Conservation (phyloP, 2,888 invertebrate species). For the Odontomyia ornata region DNA sequence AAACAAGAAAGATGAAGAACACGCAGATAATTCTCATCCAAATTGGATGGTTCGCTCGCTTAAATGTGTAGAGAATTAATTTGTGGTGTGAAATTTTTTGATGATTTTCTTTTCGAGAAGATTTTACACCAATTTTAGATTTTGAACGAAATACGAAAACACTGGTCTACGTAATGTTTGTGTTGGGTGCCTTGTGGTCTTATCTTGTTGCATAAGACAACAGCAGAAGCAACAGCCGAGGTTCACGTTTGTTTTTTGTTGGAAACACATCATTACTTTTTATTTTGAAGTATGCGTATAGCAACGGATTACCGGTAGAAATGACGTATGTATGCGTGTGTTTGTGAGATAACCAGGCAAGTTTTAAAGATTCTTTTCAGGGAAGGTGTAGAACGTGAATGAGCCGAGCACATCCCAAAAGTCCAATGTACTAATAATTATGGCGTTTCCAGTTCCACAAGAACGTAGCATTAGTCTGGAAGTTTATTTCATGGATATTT, state of each 20-base stretch:
- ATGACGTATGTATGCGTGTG: conserved; percentile 11
- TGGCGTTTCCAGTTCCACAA: no score
- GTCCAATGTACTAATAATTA: no score
- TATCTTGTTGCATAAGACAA: no score
- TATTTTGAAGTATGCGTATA: not conserved
- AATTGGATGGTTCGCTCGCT: conserved; percentile 42
- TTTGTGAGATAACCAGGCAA: not conserved
- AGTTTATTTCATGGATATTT: no score
- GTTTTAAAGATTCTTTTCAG: no score
- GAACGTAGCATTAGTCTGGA: no score
- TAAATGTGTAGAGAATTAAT: conserved; percentile 49
- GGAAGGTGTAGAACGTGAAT: no score
- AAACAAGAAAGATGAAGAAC: conserved; percentile 30
- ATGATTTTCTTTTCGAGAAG: conserved; percentile 47
- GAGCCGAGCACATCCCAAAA: no score
- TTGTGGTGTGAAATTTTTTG: conserved; percentile 50
- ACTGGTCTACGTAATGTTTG: no score
- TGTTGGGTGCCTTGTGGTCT: no score
- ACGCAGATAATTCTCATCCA: conserved; percentile 33
- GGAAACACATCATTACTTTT: not conserved
- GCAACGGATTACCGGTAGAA: conserved; percentile 16
- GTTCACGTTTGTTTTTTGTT: no score
- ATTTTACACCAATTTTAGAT: conserved; percentile 41
- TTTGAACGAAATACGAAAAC: not conserved
- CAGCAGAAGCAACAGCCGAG: no score